These are phyloP conservation scores for Macquaria australasica DNA, from an alignment of 2,113 vertebrate species.

Conservation along the genomic window DNA sequence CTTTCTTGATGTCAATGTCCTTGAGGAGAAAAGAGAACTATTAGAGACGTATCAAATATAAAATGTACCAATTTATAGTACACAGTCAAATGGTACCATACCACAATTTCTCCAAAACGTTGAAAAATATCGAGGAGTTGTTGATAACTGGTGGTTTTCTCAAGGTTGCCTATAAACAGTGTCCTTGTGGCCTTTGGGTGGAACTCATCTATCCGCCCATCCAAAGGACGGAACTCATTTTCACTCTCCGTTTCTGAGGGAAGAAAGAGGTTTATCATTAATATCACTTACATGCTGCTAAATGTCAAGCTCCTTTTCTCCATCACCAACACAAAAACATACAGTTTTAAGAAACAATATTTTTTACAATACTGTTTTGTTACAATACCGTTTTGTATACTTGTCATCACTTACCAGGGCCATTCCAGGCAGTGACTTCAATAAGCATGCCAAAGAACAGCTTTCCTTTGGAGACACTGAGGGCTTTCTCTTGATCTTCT, in stretches of 20 bases:
- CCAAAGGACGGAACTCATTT: constrained; percentile 98
- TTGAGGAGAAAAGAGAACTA: constrained; percentile 67
- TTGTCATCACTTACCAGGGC: constrained; percentile 89
- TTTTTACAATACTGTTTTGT: not conserved
- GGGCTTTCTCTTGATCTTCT: constrained; percentile 98
- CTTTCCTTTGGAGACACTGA: constrained; percentile 96
- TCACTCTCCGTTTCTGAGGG: constrained; percentile 96
- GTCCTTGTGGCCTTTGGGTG: constrained; percentile 98
- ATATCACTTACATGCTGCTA: not conserved
- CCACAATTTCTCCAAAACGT: constrained; percentile 98
- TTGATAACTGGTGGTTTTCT: constrained; percentile 97
- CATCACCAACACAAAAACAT: not conserved
- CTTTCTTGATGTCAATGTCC: constrained; percentile 99
- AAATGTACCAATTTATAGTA: not conserved
- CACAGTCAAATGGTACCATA: constrained; percentile 75
- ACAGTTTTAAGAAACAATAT: not conserved
- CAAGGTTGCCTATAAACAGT: constrained; percentile 98
- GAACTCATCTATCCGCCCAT: constrained; percentile 98
- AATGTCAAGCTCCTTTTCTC: not conserved
- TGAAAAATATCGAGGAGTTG: constrained; percentile 98
- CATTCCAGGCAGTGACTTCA: constrained; percentile 97
- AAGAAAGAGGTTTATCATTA: not conserved
- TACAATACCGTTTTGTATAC: not conserved
- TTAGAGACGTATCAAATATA: constrained; percentile 10
- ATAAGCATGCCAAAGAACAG: constrained; percentile 99